Base-by-base conservation (phyloP, 2,888 invertebrate genomes). In the Lumbricus terrestris region DNA sequence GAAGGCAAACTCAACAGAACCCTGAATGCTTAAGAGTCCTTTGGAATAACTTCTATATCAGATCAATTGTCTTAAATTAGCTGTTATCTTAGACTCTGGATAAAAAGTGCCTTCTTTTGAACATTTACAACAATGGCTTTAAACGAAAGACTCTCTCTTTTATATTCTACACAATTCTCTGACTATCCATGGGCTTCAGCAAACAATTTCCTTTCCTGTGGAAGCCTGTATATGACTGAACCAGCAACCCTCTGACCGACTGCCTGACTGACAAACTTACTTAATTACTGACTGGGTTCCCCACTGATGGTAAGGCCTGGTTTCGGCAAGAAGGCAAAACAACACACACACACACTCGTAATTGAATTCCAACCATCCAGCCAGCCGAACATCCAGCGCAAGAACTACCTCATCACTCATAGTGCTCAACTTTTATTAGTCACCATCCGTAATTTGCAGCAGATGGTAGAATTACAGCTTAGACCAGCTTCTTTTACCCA, bases 251-350 rank as follows among this genome's bases (percentile, higher is more conserved):
- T 34, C 88, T 90, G 90, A 89, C 88, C 89, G 90, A 91, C 91
- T 91, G 91, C 91, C 90, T 90, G 91, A 91, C 91, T 91, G 91
- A 91, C 91, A 90, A 91, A 91, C 90, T 90, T 91, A 91, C 90
- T 90, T 91, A 91, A 90, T 90, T 90, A 91, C 91, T 91, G 91
- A 91, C 91, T 91, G 90, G 90, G 90, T 91, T 90, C 91, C 91
- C 90, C 90, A 91, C 91, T 91, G 91, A 91, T 90, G 90, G 91
- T 90, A 90, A 90, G 91, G 91, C 92, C 92, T 90, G 91, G 91
- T 92, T 69, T 69, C 13, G n/a, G 69, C 69, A 29, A 11, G 8
- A 13, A 29, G n/a, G 69, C 29, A 69, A 69, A 69, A 69, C n/a
- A 69, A 69, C 69, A 69, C 69, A 69, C 69, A 69, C 69, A 69